Percentiles rank a stretch among this genome's conserved stretches.
These are phyloP conservation scores for Empidonax alnorum DNA, from an alignment of 2,113 vertebrate species.

Conservation along the genomic window DNA sequence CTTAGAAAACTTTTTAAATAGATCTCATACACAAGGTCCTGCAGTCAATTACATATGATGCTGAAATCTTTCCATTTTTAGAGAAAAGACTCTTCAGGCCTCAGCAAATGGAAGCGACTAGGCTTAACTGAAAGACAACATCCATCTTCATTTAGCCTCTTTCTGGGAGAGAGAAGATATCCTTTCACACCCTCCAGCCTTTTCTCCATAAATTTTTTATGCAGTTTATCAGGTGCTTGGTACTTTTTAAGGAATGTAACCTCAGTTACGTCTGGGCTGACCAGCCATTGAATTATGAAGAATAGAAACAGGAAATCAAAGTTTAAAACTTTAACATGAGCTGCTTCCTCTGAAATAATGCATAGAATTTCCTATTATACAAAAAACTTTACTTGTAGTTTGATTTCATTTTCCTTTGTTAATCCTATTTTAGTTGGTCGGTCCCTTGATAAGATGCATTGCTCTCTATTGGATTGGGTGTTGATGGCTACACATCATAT, in stretches of 20 bases:
- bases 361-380: background rate
- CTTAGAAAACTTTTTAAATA: background rate
- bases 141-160: background rate
- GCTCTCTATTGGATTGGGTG: background rate
- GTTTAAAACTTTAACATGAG: background rate
- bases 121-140: background rate
- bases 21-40: background rate
- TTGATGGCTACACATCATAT: background rate
- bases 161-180: background rate
- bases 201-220: background rate
- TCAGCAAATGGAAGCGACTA: background rate
- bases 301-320: background rate
- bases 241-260: background rate
- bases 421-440: background rate
- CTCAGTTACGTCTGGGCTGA: background rate
- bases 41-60: background rate
- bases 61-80: background rate
- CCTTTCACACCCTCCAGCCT: accelerated
- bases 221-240: background rate
- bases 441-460: background rate
- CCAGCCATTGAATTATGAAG: background rate
- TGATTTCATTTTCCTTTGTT: background rate
- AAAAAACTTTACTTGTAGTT: background rate
- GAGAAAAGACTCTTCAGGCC: background rate
- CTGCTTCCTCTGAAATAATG: background rate